These are phyloP conservation scores for Leptinotarsa undecemlineata DNA, from an alignment of 1,140 invertebrate genomes.

Conservation along the genomic window DNA sequence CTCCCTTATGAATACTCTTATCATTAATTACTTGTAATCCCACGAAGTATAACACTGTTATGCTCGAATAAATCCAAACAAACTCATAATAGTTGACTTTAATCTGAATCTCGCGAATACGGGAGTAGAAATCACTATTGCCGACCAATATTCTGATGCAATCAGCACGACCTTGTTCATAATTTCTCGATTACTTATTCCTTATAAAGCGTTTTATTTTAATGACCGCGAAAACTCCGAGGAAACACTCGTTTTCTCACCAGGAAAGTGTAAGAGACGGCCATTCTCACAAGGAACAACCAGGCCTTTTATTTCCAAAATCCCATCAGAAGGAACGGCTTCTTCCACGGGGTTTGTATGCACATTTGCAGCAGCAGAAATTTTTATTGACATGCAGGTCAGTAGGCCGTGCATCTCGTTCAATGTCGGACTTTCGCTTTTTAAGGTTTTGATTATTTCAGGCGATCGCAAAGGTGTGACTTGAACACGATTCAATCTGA, in stretches of 20 bases:
- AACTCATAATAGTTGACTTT: no score
- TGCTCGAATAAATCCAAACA: no score
- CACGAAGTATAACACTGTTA: no score
- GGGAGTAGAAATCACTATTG: background rate
- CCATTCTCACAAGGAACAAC: background rate
- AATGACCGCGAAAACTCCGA: background rate
- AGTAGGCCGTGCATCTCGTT: conserved; percentile 16
- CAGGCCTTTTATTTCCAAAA: background rate
- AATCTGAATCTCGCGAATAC: no score
- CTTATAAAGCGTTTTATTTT: background rate
- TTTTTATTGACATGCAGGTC: conserved; percentile 9
- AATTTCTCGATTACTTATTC: background rate
- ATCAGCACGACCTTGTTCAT: background rate
- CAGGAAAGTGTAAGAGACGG: background rate
- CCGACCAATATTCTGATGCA: background rate
- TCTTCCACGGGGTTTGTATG: background rate
- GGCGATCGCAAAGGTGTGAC: conserved; percentile 1
- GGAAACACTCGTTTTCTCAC: background rate
- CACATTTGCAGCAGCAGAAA: background rate
- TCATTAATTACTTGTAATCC: no score
- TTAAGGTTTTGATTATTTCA: conserved; percentile 21
- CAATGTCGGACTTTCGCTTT: conserved; percentile 22
- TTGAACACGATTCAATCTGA: background rate
- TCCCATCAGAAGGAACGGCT: background rate
- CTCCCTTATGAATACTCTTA: no score